A percentile compares a stretch with the other conserved stretches of the same genome.
These are phyloP conservation scores for Aricia agestis DNA, from an alignment of 1,140 invertebrate genomes.

Conservation along the genomic window DNA sequence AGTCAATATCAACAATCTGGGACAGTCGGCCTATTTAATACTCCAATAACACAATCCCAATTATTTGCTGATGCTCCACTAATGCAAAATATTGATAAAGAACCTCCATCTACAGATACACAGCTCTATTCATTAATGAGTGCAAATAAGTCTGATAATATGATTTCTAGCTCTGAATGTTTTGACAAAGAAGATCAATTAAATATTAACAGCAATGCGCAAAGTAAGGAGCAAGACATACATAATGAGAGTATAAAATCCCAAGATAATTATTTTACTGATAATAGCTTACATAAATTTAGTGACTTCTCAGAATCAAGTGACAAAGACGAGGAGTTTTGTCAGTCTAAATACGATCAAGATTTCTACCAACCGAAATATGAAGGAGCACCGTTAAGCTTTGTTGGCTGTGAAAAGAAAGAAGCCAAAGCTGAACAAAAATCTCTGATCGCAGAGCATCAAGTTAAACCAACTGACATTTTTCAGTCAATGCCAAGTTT, in stretches of 20 bases:
- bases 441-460: background rate
- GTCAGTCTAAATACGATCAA: background rate
- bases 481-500: constrained; percentile 13
- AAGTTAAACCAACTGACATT: constrained; percentile 4
- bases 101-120: background rate
- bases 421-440: background rate
- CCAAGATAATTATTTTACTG: background rate
- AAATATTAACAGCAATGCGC: background rate
- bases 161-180: background rate
- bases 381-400: background rate
- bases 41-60: background rate
- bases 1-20: background rate
- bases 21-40: background rate
- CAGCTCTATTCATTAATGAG: background rate
- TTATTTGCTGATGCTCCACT: too few species aligned
- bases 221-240: background rate
- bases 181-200: background rate
- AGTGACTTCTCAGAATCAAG: background rate
- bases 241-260: background rate
- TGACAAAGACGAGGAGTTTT: background rate
- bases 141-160: background rate
- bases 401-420: constrained; percentile 9
- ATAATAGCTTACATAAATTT: background rate
- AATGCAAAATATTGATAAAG: background rate
- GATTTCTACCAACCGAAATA: background rate